Percentiles rank a stretch among this genome's conserved stretches.
Evolutionary conservation across 2,113 vertebrate species (phyloP).

Genomic region (Myxocyprinus asiaticus): DNA sequence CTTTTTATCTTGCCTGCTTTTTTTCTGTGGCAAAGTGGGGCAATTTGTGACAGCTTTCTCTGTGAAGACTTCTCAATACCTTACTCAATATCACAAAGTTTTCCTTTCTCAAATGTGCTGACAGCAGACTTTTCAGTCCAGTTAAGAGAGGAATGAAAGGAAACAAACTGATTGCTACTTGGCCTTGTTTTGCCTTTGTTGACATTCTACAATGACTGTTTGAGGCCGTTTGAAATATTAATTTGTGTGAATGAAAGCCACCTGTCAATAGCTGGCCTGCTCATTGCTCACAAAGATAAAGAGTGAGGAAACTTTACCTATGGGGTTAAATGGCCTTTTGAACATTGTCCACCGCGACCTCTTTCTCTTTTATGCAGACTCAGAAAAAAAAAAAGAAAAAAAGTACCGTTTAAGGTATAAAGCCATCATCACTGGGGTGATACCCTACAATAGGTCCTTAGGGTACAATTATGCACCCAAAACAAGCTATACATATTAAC

Average conservation of each 20-base stretch:
- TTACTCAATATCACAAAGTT: constrained; percentile 18
- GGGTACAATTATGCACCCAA: too few relatives aligned
- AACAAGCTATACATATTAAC: too few relatives aligned
- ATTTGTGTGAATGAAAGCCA: constrained; percentile 41
- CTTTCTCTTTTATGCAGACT: too few relatives aligned
- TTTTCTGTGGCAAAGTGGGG: neutral
- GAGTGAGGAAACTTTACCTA: neutral
- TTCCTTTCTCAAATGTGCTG: constrained; percentile 5
- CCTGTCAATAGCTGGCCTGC: constrained; percentile 26
- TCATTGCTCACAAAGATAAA: neutral
- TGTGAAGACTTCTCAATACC: constrained; percentile 16
- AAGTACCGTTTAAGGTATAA: too few relatives aligned
- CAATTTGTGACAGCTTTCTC: constrained; percentile 17
- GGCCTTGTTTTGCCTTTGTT: constrained; percentile 37
- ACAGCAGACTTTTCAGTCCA: constrained; percentile 41
- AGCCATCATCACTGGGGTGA: too few relatives aligned
- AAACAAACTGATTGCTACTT: constrained; percentile 68
- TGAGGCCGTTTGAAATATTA: neutral
- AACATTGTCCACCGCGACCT: neutral
- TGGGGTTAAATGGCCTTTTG: constrained; percentile 16
- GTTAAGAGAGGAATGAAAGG: constrained; percentile 41
- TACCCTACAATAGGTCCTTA: too few relatives aligned
- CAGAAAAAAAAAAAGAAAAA: too few relatives aligned
- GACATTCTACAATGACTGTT: neutral
- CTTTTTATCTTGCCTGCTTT: neutral